Base-by-base conservation (phyloP, 2,797 vertebrate species). In the Numenius phaeopus region DNA sequence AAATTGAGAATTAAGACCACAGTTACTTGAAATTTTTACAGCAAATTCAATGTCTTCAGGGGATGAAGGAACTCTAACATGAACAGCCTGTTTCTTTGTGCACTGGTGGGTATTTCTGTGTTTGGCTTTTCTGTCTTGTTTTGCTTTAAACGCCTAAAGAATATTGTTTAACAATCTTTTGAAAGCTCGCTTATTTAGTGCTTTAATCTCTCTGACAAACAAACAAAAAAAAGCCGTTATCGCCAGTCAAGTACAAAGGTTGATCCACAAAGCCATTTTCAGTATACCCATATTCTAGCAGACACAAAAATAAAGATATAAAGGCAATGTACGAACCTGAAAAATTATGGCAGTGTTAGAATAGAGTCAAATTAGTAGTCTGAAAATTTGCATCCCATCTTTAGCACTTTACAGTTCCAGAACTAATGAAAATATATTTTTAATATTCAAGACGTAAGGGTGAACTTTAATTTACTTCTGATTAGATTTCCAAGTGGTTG, bases 131-230 rank as follows among this genome's bases (percentile, higher is more conserved):
- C 34, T 46, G 40, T 61, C 78, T 72, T 86, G 55, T 57, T 92
- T 88, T 80, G 65, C 42, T 90, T 91, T 69, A 79, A 82, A 47
- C 1, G 1, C 55, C 59, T 55, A 29, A 81, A 55, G 32, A 62
- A 87, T 50, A 79, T 14, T 42, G 79, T 77, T 93, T 77, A 95
- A 62, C 50, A 59, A 29, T 17, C 75, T 80, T 71, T 84, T 78
- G 7, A 90, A 90, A 44, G 44, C 19, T 78, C 26, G 61, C 54
- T 87, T 80, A 78, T 72, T 89, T 64, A 57, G 39, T 69, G 65
- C 52, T 92, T 94, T 83, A 82, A 79, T 89, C 80, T 78, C 73
- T 65, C 40, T 40, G 80, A 91, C 79, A 83, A 96, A 89, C 55
- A 79, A 32, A 67, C 30, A 46, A 65, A 30, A 46, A 34, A 57